Percentiles rank a stretch among this genome's conserved stretches.
These are phyloP conservation scores for Calephelis perditalis DNA, from an alignment of 2,888 invertebrate genomes.

Conservation along the genomic window DNA sequence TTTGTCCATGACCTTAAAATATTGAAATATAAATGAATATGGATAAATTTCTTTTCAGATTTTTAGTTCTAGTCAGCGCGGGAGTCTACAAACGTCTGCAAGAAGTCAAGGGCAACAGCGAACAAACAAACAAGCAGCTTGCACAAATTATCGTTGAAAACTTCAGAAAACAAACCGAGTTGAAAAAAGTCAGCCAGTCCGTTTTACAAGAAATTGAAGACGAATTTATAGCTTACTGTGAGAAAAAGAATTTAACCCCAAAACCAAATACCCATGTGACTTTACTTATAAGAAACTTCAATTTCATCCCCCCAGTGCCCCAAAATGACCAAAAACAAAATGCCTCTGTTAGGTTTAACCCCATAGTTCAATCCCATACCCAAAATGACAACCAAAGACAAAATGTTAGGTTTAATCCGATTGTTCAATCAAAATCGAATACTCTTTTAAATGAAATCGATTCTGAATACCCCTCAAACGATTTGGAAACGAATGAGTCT, in stretches of 20 bases:
- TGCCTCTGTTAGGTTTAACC: slow-evolving; percentile 74
- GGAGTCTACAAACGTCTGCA: slow-evolving; percentile 91
- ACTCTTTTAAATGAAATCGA: slow-evolving; percentile 63
- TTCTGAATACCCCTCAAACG: slow-evolving; percentile 56
- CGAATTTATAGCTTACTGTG: slow-evolving; percentile 88
- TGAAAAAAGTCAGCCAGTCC: slow-evolving; percentile 90
- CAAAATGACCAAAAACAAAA: slow-evolving; percentile 34
- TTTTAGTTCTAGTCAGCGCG: slow-evolving; percentile 90
- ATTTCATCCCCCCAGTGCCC: slow-evolving; percentile 84
- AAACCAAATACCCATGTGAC: slow-evolving; percentile 90
- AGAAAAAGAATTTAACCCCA: slow-evolving; percentile 71
- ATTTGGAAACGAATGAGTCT: slow-evolving; percentile 55
- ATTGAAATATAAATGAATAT: neutral
- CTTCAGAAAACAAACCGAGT: slow-evolving; percentile 87
- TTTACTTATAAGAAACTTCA: slow-evolving; percentile 90
- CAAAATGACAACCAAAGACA: slow-evolving; percentile 26
- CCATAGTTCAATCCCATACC: slow-evolving; percentile 61
- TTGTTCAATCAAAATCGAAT: slow-evolving; percentile 74
- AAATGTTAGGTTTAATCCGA: slow-evolving; percentile 79
- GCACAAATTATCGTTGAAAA: slow-evolving; percentile 89
- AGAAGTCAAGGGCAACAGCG: slow-evolving; percentile 82
- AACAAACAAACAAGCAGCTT: slow-evolving; percentile 89
- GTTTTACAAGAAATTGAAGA: slow-evolving; percentile 90
- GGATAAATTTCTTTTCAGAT: slow-evolving; percentile 60
- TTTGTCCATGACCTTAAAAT: too few species aligned